Base-by-base conservation (phyloP, 2,797 vertebrate species). In the Hapalemur alaotrensis region DNA sequence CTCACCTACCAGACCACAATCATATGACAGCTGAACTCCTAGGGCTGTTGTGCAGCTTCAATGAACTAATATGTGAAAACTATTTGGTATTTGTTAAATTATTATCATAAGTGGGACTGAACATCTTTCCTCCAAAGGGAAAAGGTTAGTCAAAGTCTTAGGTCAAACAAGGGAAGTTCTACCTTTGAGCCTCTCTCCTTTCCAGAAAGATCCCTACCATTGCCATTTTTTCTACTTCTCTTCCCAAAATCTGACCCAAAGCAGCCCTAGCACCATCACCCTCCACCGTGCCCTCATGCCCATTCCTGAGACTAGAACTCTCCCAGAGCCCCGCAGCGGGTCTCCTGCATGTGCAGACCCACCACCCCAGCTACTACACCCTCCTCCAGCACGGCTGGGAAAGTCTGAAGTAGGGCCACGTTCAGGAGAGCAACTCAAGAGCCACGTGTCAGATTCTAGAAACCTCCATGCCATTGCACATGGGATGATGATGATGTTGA, bases 401-500 rank as follows among this genome's bases (percentile, higher is more conserved):
- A 65, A 78, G 54, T 41, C 63, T 15, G 63, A 91, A 88, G 96
- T 8, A 48, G 91, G 54, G 13, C 70, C 17, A 25, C 17, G 54
- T 79, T 43, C 46, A 23, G 85, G 61, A 89, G 25, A 28, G 50
- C 32, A 41, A 63, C 4, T 48, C 5, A 14, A 84, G 46, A 89
- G 57, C 52, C 43, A 1, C 0, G 61, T 17, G 41, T 97, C 95
- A 80, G 81, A 96, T 65, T 82, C 86, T 11, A 7, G 72, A 89
- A 92, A 83, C 13, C n/a, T 14, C 78, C 28, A 35, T 6, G 13
- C 7, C 52, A 43, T 22, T 76, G 4, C 6, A 5, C 9, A 8
- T 5, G 25, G n/a, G 72, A 67, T 0, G 4, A 10, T 12, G 22
- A 52, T 5, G 20, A 25, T 54, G 23, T 15, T 25, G 23, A 32